Percentiles rank a stretch among this genome's conserved stretches.
Conservation (phyloP, 2,888 invertebrate species). For the Dendrolimus pini region DNA sequence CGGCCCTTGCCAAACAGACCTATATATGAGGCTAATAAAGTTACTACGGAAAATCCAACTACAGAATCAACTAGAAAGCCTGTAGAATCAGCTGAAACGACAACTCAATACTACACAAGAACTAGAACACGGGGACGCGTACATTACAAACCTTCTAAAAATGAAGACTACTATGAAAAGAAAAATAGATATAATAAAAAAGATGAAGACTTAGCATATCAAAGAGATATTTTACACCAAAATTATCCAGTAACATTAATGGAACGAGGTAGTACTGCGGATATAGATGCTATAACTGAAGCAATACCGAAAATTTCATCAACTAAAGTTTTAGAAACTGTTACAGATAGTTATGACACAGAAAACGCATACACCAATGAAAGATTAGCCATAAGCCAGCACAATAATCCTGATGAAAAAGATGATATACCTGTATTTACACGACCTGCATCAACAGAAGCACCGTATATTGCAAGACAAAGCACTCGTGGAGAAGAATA, state of each 20-base stretch:
- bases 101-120: conserved; percentile 47
- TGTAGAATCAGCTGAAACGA: conserved; percentile 43
- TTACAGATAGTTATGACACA: conserved; percentile 44
- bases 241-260: conserved; percentile 78
- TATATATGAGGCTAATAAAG: conserved; percentile 57
- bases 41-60: conserved; percentile 50
- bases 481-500: conserved; percentile 39
- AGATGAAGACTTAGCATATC: conserved; percentile 74
- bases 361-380: conserved; percentile 66
- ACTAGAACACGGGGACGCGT: conserved; percentile 68
- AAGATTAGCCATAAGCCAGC: conserved; percentile 45
- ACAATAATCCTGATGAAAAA: conserved; percentile 28
- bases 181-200: conserved; percentile 37
- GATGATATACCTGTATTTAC: conserved; percentile 35
- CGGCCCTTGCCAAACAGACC: conserved; percentile 54
- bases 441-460: conserved; percentile 38
- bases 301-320: conserved; percentile 37
- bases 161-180: conserved; percentile 46
- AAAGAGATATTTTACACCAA: conserved; percentile 79
- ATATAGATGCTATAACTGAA: conserved; percentile 66
- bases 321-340: conserved; percentile 30
- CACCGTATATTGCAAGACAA: conserved; percentile 35
- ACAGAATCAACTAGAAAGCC: conserved; percentile 23
- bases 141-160: conserved; percentile 65
- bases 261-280: conserved; percentile 64